A percentile compares a stretch with the other conserved stretches of the same genome.
Conservation (phyloP, 2,888 invertebrate species). For the Cheilosia soror region DNA sequence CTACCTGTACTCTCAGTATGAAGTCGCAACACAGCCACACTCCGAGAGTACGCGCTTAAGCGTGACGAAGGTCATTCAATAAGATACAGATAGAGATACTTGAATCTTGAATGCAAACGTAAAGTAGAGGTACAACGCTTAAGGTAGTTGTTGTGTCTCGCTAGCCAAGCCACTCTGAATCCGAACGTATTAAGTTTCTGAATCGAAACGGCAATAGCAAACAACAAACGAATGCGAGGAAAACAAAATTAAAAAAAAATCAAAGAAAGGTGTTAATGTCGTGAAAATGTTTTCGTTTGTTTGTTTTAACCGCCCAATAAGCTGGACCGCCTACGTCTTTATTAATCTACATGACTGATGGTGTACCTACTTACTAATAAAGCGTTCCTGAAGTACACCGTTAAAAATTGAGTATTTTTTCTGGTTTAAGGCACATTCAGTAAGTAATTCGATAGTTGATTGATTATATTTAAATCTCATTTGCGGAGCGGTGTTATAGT, state of each 20-base stretch:
- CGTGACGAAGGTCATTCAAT: slow-evolving; percentile 65
- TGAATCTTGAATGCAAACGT: slow-evolving; percentile 45
- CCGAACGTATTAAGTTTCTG: slow-evolving; percentile 51
- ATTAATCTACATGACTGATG: slow-evolving; percentile 29
- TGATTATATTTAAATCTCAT: slow-evolving; percentile 18
- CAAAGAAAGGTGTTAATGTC: slow-evolving; percentile 66
- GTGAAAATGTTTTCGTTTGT: slow-evolving; percentile 63
- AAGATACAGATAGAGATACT: slow-evolving; percentile 56
- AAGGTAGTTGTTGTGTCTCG: slow-evolving; percentile 33
- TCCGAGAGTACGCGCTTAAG: slow-evolving; percentile 50
- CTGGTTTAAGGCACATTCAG: neutral
- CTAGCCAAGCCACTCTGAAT: slow-evolving; percentile 8
- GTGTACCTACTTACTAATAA: slow-evolving; percentile 27
- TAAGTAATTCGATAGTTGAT: slow-evolving; percentile 6
- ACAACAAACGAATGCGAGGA: slow-evolving; percentile 12
- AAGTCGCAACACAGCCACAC: neutral
- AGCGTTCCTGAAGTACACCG: slow-evolving; percentile 45
- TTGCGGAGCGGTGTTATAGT: neutral
- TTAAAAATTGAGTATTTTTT: slow-evolving; percentile 46
- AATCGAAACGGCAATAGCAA: slow-evolving; percentile 19
- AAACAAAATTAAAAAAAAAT: slow-evolving; percentile 27
- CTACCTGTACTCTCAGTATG: neutral
- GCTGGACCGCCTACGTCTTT: slow-evolving; percentile 58
- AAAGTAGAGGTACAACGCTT: slow-evolving; percentile 34
- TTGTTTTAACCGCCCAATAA: slow-evolving; percentile 47